Percentiles rank a stretch among this genome's conserved stretches.
These are phyloP conservation scores for Cephalotes varians DNA, from an alignment of 2,888 invertebrate species.

Conservation along the genomic window DNA sequence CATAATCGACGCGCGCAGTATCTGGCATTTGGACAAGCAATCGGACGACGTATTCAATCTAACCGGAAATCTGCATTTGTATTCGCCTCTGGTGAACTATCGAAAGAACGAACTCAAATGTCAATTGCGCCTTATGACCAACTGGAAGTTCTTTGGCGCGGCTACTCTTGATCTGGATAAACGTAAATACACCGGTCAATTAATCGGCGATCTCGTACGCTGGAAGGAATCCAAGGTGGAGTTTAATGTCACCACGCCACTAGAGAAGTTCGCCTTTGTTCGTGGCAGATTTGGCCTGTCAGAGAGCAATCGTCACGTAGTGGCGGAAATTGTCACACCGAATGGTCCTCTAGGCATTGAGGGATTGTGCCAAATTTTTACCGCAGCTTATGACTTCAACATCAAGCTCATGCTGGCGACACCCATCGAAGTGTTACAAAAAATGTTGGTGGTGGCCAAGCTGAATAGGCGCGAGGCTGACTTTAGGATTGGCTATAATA, in stretches of 20 bases:
- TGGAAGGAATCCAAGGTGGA: constrained; percentile 90
- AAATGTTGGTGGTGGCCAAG: constrained; percentile 90
- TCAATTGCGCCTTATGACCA: constrained; percentile 89
- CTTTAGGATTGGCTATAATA: constrained; percentile 92
- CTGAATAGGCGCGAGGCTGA: constrained; percentile 90
- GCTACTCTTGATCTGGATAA: constrained; percentile 91
- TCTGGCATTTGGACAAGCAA: constrained; percentile 89
- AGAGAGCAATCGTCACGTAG: constrained; percentile 90
- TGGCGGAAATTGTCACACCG: constrained; percentile 91
- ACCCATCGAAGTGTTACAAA: constrained; percentile 90
- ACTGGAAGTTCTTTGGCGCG: constrained; percentile 89
- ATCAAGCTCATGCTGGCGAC: constrained; percentile 91
- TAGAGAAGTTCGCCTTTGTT: constrained; percentile 89
- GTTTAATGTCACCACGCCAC: constrained; percentile 92
- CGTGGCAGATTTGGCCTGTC: constrained; percentile 91
- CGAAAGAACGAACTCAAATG: constrained; percentile 90
- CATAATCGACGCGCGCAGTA: constrained; percentile 89
- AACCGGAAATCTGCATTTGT: constrained; percentile 89
- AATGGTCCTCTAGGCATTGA: constrained; percentile 91
- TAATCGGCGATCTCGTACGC: constrained; percentile 89
- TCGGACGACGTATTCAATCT: constrained; percentile 88
- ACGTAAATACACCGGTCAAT: constrained; percentile 88
- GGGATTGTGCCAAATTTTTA: constrained; percentile 88
- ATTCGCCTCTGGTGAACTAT: constrained; percentile 90
- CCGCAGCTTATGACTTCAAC: constrained; percentile 89